A percentile compares a stretch with the other conserved stretches of the same genome.
Evolutionary conservation across 2,888 invertebrate genomes (phyloP).

Genomic region (Volucella inflata): DNA sequence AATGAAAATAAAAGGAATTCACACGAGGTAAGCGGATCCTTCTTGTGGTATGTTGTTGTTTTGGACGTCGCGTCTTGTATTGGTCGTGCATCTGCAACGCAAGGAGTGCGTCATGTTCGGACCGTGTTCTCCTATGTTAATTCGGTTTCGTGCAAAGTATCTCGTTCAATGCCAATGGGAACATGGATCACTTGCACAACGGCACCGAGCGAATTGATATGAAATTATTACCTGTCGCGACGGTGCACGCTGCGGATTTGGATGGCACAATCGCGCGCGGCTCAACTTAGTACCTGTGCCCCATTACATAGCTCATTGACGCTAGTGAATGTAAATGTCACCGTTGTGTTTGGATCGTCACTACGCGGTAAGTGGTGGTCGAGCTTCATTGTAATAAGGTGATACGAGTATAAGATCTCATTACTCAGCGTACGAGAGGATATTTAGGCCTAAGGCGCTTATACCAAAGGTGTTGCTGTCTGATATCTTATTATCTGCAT

Average conservation of each 20-base stretch:
- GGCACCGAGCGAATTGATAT: constrained; percentile 75
- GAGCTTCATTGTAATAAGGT: constrained; percentile 56
- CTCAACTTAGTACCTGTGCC: constrained; percentile 34
- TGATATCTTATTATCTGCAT: no score
- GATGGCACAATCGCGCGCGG: constrained; percentile 51
- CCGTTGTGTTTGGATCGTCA: constrained; percentile 1
- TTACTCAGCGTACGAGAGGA: background rate
- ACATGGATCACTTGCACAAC: constrained; percentile 76
- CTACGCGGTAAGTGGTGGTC: constrained; percentile 51
- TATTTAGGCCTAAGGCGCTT: background rate
- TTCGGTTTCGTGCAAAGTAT: constrained; percentile 76
- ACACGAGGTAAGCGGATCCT: constrained; percentile 11
- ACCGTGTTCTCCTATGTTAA: constrained; percentile 75
- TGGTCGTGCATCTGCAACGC: constrained; percentile 65
- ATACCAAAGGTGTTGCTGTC: no score
- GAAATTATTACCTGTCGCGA: constrained; percentile 76
- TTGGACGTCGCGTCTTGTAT: constrained; percentile 34
- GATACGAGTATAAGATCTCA: background rate
- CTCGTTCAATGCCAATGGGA: constrained; percentile 76
- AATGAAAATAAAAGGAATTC: constrained; percentile 20
- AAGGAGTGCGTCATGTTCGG: constrained; percentile 75
- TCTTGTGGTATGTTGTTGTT: constrained; percentile 8
- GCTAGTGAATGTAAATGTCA: constrained; percentile 71
- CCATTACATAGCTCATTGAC: constrained; percentile 68
- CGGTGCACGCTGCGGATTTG: constrained; percentile 65